phyloP scores from a whole-genome alignment of 2,113 vertebrate genomes.

The Ammodytes dubius region DNA sequence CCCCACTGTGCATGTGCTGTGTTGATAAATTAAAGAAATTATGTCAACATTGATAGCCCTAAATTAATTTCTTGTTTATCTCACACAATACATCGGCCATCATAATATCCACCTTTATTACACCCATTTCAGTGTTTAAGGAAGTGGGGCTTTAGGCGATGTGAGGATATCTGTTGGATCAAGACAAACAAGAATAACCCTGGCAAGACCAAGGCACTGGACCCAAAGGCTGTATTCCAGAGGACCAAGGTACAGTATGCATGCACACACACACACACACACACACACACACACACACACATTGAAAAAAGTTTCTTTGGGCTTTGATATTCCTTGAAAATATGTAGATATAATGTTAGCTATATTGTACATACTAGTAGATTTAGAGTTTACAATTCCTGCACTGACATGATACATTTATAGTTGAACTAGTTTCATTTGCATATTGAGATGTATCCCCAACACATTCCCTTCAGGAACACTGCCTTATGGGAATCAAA shows the following conservation, averaged over 20 bases:
- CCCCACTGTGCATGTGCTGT: background rate
- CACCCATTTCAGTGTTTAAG: constrained; percentile 86
- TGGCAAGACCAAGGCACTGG: constrained; percentile 96
- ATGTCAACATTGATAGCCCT: background rate
- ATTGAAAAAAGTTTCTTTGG: background rate
- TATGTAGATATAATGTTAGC: background rate
- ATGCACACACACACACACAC: background rate
- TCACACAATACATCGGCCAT: background rate
- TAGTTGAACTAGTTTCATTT: background rate
- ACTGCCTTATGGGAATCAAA: constrained; percentile 99
- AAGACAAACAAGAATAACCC: constrained; percentile 99
- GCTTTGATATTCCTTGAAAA: background rate
- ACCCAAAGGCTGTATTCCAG: constrained; percentile 98
- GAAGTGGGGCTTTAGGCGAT: constrained; percentile 98
- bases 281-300: too few relatives aligned
- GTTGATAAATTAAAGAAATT: background rate
- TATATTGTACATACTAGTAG: background rate
- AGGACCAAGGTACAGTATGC: constrained; percentile 91
- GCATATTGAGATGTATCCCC: background rate
- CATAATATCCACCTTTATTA: background rate
- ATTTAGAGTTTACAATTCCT: background rate
- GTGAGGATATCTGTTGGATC: constrained; percentile 99
- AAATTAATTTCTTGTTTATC: background rate
- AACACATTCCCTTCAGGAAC: constrained; percentile 85
- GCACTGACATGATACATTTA: background rate